Conservation (phyloP, 2,113 vertebrate genomes). For the Trachemys scripta region DNA sequence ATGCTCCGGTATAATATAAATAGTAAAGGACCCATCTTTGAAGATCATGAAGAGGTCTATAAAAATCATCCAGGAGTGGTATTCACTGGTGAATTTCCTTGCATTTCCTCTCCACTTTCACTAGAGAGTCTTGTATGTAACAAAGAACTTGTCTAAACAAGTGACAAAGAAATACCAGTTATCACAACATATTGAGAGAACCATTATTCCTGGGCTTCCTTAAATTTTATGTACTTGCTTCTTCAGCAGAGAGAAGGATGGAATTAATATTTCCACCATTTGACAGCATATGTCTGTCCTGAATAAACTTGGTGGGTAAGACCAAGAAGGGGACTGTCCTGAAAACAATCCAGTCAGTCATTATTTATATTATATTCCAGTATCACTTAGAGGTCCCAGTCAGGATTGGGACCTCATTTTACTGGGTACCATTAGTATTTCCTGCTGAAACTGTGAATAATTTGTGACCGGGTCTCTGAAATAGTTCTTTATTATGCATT, state of each 20-base stretch:
- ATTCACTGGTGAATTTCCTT: background rate
- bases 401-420: background rate
- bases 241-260: background rate
- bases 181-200: background rate
- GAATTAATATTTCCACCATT: background rate
- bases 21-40: background rate
- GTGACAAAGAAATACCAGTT: background rate
- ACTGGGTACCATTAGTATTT: accelerated
- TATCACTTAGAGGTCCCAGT: background rate
- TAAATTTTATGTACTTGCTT: background rate
- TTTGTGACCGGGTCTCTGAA: background rate
- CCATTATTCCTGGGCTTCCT: background rate
- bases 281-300: background rate
- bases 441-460: background rate
- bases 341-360: background rate
- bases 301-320: background rate
- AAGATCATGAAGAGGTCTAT: background rate
- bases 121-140: background rate
- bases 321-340: background rate
- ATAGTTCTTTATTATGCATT: accelerated
- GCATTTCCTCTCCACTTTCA: background rate
- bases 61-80: background rate
- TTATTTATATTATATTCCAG: background rate
- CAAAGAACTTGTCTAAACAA: background rate
- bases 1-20: background rate